Evolutionary conservation across 2,113 vertebrate genomes (phyloP), one percentile per base, ranked within the genome.

Genomic region (Phylloscopus whistleri): DNA sequence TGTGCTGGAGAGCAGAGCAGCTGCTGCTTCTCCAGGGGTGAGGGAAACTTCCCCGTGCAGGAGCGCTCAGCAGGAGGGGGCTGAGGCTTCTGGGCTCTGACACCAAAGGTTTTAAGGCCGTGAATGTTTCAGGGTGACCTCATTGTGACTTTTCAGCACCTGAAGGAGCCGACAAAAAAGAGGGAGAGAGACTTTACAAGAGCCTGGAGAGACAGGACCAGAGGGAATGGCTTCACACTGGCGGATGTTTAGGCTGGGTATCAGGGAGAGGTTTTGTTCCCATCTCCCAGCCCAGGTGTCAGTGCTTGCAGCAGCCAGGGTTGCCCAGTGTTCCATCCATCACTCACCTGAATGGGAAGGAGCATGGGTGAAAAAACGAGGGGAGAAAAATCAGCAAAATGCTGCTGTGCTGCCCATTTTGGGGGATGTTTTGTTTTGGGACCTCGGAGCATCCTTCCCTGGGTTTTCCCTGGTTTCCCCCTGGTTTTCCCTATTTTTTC

Each of bases 41-140:
- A 27, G 31, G 26, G 4, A 39, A 92, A n/a, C 44, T 44, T 72
- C 3, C 56, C 7, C 10, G 0, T 0, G 0, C 33, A 2, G 24
- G 1, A 59, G 9, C 1, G 0, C 16, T 9, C 35, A 11, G 68
- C 67, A 46, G 3, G 30, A 59, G 35, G 0, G 28, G 35, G 1
- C 31, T 7, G 21, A 52, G 28, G 39, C 9, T 2, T 53, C 79
- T 58, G 75, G 35, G 4, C 31, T 22, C 37, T 5, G 30, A 9
- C 6, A 23, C 13, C 28, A 8, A 7, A 52, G 22, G 9, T 18
- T 89, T 55, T 15, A 21, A 81, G 20, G 74, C 64, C 13, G 0
- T 5, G 11, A 31, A 35, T 28, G 30, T 6, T 83, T 35, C 21
- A n/a, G 30, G 39, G 41, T 69, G 55, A 62, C 10, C 18, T 4